Conservation (phyloP, 2,113 vertebrate species). For the Tympanuchus pallidicinctus region DNA sequence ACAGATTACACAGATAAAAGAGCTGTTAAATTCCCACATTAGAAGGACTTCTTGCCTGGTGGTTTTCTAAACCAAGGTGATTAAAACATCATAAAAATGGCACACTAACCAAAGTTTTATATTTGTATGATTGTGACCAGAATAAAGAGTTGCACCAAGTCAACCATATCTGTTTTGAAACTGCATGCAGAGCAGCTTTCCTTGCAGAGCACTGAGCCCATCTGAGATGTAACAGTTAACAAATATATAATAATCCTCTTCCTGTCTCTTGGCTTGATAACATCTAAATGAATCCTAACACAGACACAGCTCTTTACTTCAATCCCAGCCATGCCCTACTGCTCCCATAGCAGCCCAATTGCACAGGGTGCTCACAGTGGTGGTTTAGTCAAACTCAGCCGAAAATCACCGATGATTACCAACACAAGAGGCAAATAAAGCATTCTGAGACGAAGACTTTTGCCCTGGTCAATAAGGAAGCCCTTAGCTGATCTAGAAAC, state of each 20-base stretch:
- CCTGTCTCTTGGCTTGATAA: not conserved
- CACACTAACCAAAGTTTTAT: slow-evolving; percentile 15
- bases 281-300: not conserved
- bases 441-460: not conserved
- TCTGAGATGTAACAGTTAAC: not conserved
- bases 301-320: not conserved
- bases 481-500: not conserved
- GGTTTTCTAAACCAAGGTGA: slow-evolving; percentile 44
- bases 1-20: slow-evolving; percentile 36
- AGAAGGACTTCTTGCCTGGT: slow-evolving; percentile 51
- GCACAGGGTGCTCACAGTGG: fast-evolving
- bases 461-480: not conserved
- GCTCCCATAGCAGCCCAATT: not conserved
- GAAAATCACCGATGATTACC: not conserved
- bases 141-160: slow-evolving; percentile 32
- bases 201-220: not conserved
- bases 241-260: not conserved
- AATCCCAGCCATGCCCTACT: not conserved
- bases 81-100: slow-evolving; percentile 21
- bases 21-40: slow-evolving; percentile 40
- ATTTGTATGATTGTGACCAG: not conserved
- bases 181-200: not conserved
- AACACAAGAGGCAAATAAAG: not conserved
- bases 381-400: not conserved
- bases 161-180: not conserved